Base-by-base conservation (phyloP, 2,797 vertebrate genomes). In the Sylvilagus floridanus region DNA sequence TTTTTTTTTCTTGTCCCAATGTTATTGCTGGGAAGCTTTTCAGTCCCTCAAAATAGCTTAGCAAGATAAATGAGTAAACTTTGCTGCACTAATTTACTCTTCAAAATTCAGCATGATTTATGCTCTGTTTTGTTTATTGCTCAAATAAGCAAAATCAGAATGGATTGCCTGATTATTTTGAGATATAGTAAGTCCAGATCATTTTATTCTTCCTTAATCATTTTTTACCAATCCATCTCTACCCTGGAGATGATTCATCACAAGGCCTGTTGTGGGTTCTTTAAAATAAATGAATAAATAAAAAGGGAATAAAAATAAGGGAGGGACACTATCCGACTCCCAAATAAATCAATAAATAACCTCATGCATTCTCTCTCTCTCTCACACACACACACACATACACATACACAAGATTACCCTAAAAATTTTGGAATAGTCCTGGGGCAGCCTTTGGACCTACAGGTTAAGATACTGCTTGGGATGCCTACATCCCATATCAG, bases 91-190 rank as follows among this genome's bases (percentile, higher is more conserved):
- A 28, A 96, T 94, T 92, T 81, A 84, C 83, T 84, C 86, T 73
- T 93, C 90, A 87, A 50, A 94, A 94, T 75, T 60, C 84, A 75
- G 21, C 54, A 24, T 96, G 96, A 97, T 93, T 86, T 90, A 95
- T 96, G 63, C 78, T 52, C 72, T 77, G n/a, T 92, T 91, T 79
- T 77, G 47, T 81, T 95, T 93, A 84, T 92, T 95, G 90, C 95
- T 95, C 88, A 85, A 92, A 95, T 93, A 94, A 93, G 82, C 86
- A 91, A 86, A 96, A 92, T 94, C 79, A 28, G 65, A 92, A 84
- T 19, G 86, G 88, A 93, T 89, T 63, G 37, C 21, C 0, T 82
- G 84, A 81, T 93, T 79, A 84, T 78, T 94, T 57, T 84, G 78
- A 91, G 91, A 50, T 69, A 85, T 24, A 73, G 37, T 35, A 62